Base-by-base conservation (phyloP, 2,888 invertebrate genomes). In the Cheilosia urbana region DNA sequence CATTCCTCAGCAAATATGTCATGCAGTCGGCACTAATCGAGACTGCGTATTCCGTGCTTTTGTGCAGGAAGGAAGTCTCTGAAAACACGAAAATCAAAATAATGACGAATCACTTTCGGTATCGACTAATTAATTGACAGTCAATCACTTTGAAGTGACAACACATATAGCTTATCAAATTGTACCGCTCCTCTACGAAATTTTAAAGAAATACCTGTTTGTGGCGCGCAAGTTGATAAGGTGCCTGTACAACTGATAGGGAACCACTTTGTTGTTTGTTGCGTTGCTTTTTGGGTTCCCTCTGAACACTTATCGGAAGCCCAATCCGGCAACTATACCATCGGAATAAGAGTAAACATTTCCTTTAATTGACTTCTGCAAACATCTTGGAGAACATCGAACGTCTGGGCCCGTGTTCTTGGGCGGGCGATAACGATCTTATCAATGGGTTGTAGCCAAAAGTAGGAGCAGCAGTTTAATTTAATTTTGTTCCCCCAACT, bases 331-430 rank as follows among this genome's bases (percentile, higher is more conserved):
- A 63, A 76, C 76, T 58, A 37, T 37, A 60, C 63, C 69, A 69
- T 30, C 79, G n/a, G 62, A 75, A 66, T 66, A 40, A 65, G 68
- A 45, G 79, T 79, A 63, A 79, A 78, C 83, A 83, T 62, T 68
- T 19, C 45, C 45, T 78, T 62, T 73, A 68, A 79, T 79, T 84
- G 83, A 84, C 83, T 84, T 84, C 83, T 84, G 83, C 83, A 79
- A 79, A 84, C 83, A 84, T 78, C 72, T 73, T 45, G 21, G 63
- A 17, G 45, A 73, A 68, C 83, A 72, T 17, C 4, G 51, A 62
- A 66, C 42, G 37, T 62, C 40, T 37, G 27, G 40, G 77, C 17
- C 45, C 71, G 37, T 71, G 60, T 82, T 76, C 42, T 9, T 34
- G n/a, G 24, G n/a, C 17, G 13, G 13, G 0, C 30, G 83, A 83